These are phyloP conservation scores for Cordylochernes scorpioides DNA, from an alignment of 2,888 invertebrate genomes.

Conservation along the genomic window DNA sequence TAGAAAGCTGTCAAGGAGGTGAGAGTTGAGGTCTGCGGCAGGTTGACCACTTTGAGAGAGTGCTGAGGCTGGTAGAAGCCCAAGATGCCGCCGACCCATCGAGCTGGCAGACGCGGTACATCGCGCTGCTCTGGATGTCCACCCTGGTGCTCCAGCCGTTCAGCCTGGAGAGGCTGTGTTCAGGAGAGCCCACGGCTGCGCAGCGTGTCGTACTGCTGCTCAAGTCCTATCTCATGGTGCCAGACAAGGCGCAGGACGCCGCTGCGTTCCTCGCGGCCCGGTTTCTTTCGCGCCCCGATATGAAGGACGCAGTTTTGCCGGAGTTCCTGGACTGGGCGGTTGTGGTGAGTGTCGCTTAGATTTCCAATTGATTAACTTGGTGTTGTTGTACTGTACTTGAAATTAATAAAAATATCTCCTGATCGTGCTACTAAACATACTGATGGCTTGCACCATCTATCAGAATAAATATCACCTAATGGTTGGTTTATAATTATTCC, in stretches of 20 bases:
- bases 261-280: constrained; percentile 62
- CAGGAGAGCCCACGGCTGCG: constrained; percentile 15
- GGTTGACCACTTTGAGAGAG: constrained; percentile 64
- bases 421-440: not conserved
- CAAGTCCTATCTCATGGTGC: constrained; percentile 44
- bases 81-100: constrained; percentile 46
- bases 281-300: constrained; percentile 47
- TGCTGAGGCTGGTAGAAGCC: constrained; percentile 43
- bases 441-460: no score
- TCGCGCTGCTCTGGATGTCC: constrained; percentile 41
- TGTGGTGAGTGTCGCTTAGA: constrained; percentile 7
- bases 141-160: constrained; percentile 89
- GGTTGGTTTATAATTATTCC: no score
- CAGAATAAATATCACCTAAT: no score
- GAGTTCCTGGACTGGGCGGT: constrained; percentile 50
- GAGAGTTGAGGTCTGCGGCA: no score
- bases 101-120: constrained; percentile 59
- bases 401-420: constrained; percentile 1
- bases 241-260: constrained; percentile 58
- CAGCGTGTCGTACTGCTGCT: constrained; percentile 27
- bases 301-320: constrained; percentile 37
- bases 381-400: not conserved
- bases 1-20: no score
- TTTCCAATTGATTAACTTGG: constrained; percentile 2
- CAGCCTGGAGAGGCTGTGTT: constrained; percentile 63